Base-by-base conservation (phyloP, 2,888 invertebrate genomes). In the Eupithecia inturbata region DNA sequence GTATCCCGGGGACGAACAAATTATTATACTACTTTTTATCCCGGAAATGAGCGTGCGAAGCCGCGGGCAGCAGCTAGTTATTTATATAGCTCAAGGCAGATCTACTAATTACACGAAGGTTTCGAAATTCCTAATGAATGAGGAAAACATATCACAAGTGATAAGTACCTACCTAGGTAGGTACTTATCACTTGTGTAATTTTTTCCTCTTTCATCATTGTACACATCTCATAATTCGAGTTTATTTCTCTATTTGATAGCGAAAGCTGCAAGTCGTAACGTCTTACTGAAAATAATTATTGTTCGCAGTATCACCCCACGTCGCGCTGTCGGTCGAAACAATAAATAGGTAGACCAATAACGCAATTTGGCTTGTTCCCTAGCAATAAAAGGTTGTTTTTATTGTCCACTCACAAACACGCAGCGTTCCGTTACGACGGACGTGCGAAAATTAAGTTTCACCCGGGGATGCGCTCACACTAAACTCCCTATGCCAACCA, bases 381-480 rank as follows among this genome's bases (percentile, higher is more conserved):
- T 76, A 69, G 79, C 79, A 83, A 84, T 85, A 87, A 85, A 84
- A 82, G 82, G 81, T 84, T 84, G 82, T 81, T 85, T 85, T 84
- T 85, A 86, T 82, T 84, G 82, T 83, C 80, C 83, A 84, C 84
- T 85, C 84, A 85, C 86, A 85, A 86, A 85, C 84, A 82, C 87
- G 87, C 86, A 86, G 82, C 80, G 82, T 85, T 83, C 80, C 82
- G 81, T 83, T 79, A 84, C 83, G 82, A 83, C 72, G 76, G 77
- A 82, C 81, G 82, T 82, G 82, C 82, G 83, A 83, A 87, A 87
- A 87, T 88, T 87, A 85, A 85, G 85, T 88, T 88, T 85, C 75
- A 77, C 83, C 80, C 81, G 76, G 80, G 78, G 78, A 82, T 80
- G 79, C 79, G 75, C 79, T 77, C 75, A 66, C 77, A 53, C 76